These are phyloP conservation scores for Sorex araneus DNA, from an alignment of 2,113 vertebrate species.

Conservation along the genomic window DNA sequence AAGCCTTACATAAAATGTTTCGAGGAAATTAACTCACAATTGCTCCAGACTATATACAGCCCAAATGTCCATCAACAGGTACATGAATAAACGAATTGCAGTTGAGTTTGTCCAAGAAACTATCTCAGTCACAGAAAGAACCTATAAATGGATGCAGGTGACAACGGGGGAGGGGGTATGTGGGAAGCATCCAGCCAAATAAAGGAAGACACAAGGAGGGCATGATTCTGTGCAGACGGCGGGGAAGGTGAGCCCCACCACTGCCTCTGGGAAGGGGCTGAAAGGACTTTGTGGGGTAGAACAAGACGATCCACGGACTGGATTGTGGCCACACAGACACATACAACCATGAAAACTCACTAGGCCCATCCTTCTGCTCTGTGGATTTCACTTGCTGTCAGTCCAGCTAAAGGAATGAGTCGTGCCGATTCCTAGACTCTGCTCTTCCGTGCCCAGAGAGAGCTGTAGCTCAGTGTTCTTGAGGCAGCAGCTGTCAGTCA, in stretches of 20 bases:
- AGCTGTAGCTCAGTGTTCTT: conserved; percentile 54
- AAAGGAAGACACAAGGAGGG: background rate
- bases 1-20: background rate
- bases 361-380: background rate
- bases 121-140: background rate
- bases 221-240: background rate
- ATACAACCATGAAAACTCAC: background rate
- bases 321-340: background rate
- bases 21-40: background rate
- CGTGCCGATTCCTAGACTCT: background rate
- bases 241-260: background rate
- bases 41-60: background rate
- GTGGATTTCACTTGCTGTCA: background rate
- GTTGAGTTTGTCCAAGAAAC: background rate
- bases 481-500: conserved; percentile 65
- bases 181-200: background rate
- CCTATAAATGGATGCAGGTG: background rate
- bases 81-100: background rate
- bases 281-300: background rate
- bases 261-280: no score
- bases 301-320: background rate
- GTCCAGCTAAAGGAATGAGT: background rate
- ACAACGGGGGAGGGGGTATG: background rate
- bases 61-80: background rate
- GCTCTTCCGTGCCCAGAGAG: conserved; percentile 34